Evolutionary conservation across 92 coral and sea anemone genomes (phyloP), one percentile per base, ranked within the genome.

Genomic region (Umimayanthus kanabou): DNA sequence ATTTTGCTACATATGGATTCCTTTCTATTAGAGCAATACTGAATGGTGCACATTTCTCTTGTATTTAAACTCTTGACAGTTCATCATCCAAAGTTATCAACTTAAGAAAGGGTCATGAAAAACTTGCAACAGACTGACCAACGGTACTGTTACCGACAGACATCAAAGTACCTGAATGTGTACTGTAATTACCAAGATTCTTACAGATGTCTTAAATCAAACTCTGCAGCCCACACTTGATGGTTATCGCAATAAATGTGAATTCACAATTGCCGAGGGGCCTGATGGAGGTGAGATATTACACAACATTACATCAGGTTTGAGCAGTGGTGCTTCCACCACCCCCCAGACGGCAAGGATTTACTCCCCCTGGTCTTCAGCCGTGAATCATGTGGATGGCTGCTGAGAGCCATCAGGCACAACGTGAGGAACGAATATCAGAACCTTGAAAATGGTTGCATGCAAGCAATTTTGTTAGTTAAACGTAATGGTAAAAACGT

Each of bases 161-260:
- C 77, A 30, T 15, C 40, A 37, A 30, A 73, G 47, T 73, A 73
- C 40, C 40, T 55, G 16, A 55, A 30, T 75, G 53, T 39, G 53
- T 39, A 18, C 25, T 39, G 42, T 8, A 40, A 26, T 70, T 45
- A 40, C 39, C 29, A 47, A 69, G 65, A 83, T 83, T 70, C 77
- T 64, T 55, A 40, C 58, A 72, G 28, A 87, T 79, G 57, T 71
- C 28, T 87, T 39, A 53, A 80, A 66, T 61, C 82, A 77, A 86
- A 88, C 83, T 84, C 92, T 92, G 74, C 94, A 97, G 99, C 97
- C 96, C 69, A 91, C 93, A 15, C 91, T 91, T 74, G 96, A 97
- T 90, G 98, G 96, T 78, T 97, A 97, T 93, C 99, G 99, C 90
- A 97, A 97, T 94, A 97, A 97, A 91, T 97, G 99, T 88, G 99